Evolutionary conservation across 2,888 invertebrate species (phyloP).

Genomic region (Apotomis betuletana): DNA sequence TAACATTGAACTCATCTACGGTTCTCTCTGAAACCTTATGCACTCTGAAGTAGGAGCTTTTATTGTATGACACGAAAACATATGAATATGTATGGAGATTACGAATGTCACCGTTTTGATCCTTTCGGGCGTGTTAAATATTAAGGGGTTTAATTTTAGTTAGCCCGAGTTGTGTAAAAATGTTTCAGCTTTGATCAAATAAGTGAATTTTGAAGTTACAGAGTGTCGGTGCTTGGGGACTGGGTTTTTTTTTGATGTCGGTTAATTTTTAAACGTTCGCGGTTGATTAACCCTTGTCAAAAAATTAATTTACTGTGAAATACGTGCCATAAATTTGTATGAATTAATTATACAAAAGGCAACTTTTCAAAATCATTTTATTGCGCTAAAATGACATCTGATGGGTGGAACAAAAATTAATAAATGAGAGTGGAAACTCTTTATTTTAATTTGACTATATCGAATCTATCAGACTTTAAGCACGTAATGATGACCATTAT

Average conservation of each 20-base stretch:
- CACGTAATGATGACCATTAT: too few relatives aligned
- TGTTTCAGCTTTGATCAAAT: slow-evolving; percentile 13
- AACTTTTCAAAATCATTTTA: too few relatives aligned
- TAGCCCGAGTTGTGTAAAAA: slow-evolving; percentile 9
- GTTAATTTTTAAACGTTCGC: too few relatives aligned
- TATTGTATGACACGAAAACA: background rate
- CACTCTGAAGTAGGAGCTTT: background rate
- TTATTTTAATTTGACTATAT: too few relatives aligned
- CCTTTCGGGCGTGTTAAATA: slow-evolving; percentile 24
- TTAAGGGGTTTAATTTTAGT: slow-evolving; percentile 27
- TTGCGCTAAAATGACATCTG: too few relatives aligned
- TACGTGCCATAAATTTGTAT: background rate
- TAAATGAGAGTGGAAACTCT: too few relatives aligned
- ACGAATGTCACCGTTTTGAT: slow-evolving; percentile 19
- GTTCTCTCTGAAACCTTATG: background rate
- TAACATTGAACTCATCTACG: background rate
- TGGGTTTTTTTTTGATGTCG: too few relatives aligned
- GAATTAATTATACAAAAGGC: too few relatives aligned
- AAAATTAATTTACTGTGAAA: too few relatives aligned
- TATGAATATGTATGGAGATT: slow-evolving; percentile 36
- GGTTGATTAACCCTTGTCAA: too few relatives aligned
- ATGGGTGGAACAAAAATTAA: too few relatives aligned
- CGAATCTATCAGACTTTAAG: too few relatives aligned
- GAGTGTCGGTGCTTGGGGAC: background rate
- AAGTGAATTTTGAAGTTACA: background rate